phyloP scores from a whole-genome alignment of 2,797 vertebrate genomes.

The Echeneis naucrates region DNA sequence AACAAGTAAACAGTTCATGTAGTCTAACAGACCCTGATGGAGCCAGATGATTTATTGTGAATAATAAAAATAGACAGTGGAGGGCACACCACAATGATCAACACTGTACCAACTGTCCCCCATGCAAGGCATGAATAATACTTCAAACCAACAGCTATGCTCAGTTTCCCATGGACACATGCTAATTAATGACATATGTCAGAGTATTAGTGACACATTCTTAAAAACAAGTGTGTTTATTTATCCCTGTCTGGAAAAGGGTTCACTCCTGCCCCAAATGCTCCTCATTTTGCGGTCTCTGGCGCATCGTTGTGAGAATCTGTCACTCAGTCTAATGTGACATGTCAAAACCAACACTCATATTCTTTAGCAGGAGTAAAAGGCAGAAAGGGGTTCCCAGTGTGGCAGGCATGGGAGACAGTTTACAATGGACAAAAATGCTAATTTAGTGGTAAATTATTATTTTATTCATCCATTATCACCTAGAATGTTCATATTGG shows the following conservation, averaged over 20 bases:
- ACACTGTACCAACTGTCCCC: conserved; percentile 32
- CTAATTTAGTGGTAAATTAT: too few species aligned
- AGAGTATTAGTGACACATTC: conserved; percentile 43
- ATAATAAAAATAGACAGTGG: conserved; percentile 58
- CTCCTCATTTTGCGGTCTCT: conserved; percentile 52
- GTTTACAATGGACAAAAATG: conserved; percentile 15
- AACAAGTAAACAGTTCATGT: conserved; percentile 67
- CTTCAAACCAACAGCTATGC: conserved; percentile 40
- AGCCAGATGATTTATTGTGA: conserved; percentile 69
- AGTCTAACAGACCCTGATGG: conserved; percentile 49
- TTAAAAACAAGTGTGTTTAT: conserved; percentile 58
- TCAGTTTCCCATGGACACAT: conserved; percentile 56
- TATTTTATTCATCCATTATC: too few species aligned
- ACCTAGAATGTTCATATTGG: conserved; percentile 5
- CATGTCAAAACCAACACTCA: conserved; percentile 44
- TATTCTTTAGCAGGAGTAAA: conserved; percentile 22
- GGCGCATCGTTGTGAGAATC: conserved; percentile 58
- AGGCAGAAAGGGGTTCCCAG: conserved; percentile 35
- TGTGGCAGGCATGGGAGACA: neutral
- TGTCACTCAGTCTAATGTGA: conserved; percentile 49
- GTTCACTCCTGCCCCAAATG: conserved; percentile 50
- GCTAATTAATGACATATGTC: conserved; percentile 60
- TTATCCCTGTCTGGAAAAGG: conserved; percentile 45
- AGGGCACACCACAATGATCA: conserved; percentile 39
- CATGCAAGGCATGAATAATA: conserved; percentile 39